Evolutionary conservation across 2,113 vertebrate genomes (phyloP), one percentile per base, ranked within the genome.

Genomic region (Oxyura jamaicensis): DNA sequence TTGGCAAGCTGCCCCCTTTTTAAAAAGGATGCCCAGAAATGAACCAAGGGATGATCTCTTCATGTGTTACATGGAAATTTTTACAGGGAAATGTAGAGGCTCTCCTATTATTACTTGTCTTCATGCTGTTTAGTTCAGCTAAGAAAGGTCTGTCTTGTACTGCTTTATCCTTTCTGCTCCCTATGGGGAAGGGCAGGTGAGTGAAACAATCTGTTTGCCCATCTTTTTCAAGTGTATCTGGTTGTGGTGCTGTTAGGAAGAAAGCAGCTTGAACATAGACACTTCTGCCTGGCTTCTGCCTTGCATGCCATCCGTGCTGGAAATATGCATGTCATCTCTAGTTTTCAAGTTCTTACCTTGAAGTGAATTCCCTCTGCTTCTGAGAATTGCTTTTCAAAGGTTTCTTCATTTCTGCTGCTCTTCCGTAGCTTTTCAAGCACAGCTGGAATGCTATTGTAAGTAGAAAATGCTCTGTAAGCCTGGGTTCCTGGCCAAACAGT

Each of bases 391-490:
- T 76, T 84, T 93, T 86, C 41, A 72, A 29, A 91, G 53, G 25
- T 84, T 93, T 86, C 81, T 73, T 65, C 16, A 22, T 74, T 95
- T 83, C 90, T 88, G 41, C 22, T 78, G 52, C 29, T 83, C 68
- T 95, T 93, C 72, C 4, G 0, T 75, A 74, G 50, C 62, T 90
- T 76, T 95, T 77, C 65, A 76, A 86, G 69, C 83, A 85, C 53
- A 88, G 71, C 53, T 93, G 83, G 74, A 42, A 63, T 88, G 60
- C 88, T 93, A 78, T 91, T 87, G 17, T 82, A 69, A 73, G n/a
- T 50, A 79, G 79, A 92, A 91, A 89, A 93, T 79, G 48, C 90
- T 93, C 73, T 63, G 42, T 72, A 67, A 77, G 68, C 60, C 53
- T 72, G 36, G 18, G 58, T 85, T 92, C 31, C 73, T 46, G 36